A percentile compares a stretch with the other conserved stretches of the same genome.
Evolutionary conservation across 2,113 vertebrate species (phyloP).

Genomic region (Sceloporus tristichus): DNA sequence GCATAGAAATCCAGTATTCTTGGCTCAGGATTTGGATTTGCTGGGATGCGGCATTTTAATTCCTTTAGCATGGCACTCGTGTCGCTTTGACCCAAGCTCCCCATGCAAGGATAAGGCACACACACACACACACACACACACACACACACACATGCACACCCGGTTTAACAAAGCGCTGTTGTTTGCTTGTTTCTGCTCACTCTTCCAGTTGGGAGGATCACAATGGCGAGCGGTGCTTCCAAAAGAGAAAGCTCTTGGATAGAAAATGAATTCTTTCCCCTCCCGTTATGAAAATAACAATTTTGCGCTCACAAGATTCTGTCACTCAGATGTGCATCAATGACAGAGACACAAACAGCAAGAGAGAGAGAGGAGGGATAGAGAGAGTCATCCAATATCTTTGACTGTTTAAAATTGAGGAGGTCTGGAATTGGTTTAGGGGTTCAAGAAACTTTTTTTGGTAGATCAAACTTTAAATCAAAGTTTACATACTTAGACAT

Average conservation of each 20-base stretch:
- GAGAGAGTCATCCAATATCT: too few species aligned
- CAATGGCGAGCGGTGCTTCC: not conserved
- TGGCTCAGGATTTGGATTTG: not conserved
- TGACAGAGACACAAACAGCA: too few species aligned
- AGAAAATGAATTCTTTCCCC: not conserved
- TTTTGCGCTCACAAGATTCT: not conserved
- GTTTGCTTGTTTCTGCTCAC: not conserved
- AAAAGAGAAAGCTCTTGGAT: not conserved
- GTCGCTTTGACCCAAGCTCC: not conserved
- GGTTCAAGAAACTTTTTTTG: too few species aligned
- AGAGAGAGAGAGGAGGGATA: too few species aligned
- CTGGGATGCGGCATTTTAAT: not conserved
- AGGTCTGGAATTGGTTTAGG: too few species aligned
- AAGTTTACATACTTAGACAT: too few species aligned
- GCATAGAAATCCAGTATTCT: not conserved
- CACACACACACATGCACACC: too few species aligned
- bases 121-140: too few species aligned
- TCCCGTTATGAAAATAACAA: not conserved
- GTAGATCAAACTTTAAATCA: too few species aligned
- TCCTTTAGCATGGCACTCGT: not conserved
- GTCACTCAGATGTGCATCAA: not conserved
- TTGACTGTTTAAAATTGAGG: too few species aligned
- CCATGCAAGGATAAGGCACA: not conserved
- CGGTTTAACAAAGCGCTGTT: not conserved
- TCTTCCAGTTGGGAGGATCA: constrained; percentile 4